These are phyloP conservation scores for Eupleurogrammus muticus DNA, from an alignment of 2,797 vertebrate species.

Conservation along the genomic window DNA sequence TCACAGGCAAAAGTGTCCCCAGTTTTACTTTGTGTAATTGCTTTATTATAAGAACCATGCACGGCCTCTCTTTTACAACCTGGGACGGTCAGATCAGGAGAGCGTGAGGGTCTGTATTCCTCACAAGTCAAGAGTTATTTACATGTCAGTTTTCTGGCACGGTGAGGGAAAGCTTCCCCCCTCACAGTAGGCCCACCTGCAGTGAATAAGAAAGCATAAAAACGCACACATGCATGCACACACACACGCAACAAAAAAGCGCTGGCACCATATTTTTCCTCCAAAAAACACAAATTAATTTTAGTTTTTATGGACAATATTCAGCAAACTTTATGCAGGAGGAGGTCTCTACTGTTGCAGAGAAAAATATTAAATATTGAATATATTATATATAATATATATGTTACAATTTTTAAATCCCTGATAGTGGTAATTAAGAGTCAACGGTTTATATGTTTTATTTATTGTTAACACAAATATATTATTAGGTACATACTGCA, in stretches of 20 bases:
- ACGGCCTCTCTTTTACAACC: conserved; percentile 17
- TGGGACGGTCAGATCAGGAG: conserved; percentile 20
- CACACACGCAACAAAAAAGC: not conserved
- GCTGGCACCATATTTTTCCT: conserved; percentile 12
- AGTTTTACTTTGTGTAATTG: conserved; percentile 59
- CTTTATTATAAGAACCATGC: conserved; percentile 68
- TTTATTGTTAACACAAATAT: not conserved
- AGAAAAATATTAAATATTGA: conserved; percentile 13
- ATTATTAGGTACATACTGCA: not conserved
- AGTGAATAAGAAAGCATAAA: conserved; percentile 77
- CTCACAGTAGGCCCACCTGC: conserved; percentile 85
- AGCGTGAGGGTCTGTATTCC: conserved; percentile 25
- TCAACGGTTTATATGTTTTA: conserved; percentile 6
- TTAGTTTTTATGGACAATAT: conserved; percentile 15
- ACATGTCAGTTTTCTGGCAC: conserved; percentile 66
- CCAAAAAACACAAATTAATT: conserved; percentile 9
- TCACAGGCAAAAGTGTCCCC: conserved; percentile 47
- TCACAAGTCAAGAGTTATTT: conserved; percentile 52
- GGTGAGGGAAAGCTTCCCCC: conserved; percentile 58
- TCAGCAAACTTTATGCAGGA: conserved; percentile 12
- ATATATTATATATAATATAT: no score
- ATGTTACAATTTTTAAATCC: no score
- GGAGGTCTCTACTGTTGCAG: conserved; percentile 3
- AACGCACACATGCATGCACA: conserved; percentile 12
- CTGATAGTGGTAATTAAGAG: not conserved